Base-by-base conservation (phyloP, 1,140 invertebrate species). In the Drosophila fuyamai region DNA sequence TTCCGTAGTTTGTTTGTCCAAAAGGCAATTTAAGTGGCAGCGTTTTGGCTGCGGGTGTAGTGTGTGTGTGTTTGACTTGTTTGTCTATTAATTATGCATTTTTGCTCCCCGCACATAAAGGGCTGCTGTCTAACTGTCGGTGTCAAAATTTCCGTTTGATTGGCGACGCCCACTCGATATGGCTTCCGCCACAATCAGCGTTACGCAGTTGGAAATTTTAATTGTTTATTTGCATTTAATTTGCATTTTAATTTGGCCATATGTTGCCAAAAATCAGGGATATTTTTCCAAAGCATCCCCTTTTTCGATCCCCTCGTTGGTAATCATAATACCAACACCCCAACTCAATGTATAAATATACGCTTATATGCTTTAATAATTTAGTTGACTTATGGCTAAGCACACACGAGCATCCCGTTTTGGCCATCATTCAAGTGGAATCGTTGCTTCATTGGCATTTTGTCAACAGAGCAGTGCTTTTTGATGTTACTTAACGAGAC, bases 141-240 rank as follows among this genome's bases (percentile, higher is more conserved):
- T 56, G 43, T 40, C 59, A 57, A 55, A 53, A 68, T 58, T 76
- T 71, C 60, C 73, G 56, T 48, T 70, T 83, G 63, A 78, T 82
- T 67, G 59, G 70, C 51, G 54, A 61, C 80, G 65, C 80, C 80
- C 68, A 74, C 73, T 51, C 59, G 66, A 67, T 70, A 32, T 27
- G 51, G 63, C 63, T 70, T 48, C 43, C 50, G 43, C 27, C 58
- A 51, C 54, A 84, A 79, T 79, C 81, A 76, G 53, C 32, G 54
- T 23, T 40, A 41, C 60, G 29, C 65, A 74, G 56, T 62, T 84
- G 72, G 65, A 78, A 81, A 84, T 75, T 90, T 74, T 81, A 81
- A 91, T 91, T 91, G 61, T 73, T 76, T 85, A 79, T 90, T 92
- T 91, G 76, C 81, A 88, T 80, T 76, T 67, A 51, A 90, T 92